Conservation (phyloP, 2,797 vertebrate genomes). For the Erithacus rubecula region DNA sequence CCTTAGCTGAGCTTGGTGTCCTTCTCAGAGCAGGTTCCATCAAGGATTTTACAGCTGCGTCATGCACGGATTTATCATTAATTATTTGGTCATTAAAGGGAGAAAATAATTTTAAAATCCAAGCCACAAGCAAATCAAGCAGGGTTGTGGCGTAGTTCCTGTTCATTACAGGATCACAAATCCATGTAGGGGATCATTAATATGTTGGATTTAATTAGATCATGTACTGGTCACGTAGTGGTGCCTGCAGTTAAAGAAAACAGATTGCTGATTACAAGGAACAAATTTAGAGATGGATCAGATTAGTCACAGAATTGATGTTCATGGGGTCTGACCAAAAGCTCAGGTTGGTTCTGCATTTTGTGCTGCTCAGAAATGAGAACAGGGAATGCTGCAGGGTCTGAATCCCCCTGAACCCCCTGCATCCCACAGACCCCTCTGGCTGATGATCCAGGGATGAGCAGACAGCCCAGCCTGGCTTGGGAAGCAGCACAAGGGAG, state of each 20-base stretch:
- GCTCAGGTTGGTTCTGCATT: background rate
- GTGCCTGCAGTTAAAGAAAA: background rate
- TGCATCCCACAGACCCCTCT: background rate
- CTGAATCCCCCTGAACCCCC: background rate
- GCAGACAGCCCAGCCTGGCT: background rate
- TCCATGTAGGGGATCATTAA: background rate
- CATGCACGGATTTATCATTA: background rate
- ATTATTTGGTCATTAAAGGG: background rate
- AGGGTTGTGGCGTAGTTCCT: background rate
- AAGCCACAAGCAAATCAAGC: background rate
- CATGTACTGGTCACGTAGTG: background rate
- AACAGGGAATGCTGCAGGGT: background rate
- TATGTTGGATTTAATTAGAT: slow-evolving; percentile 20
- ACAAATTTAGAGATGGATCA: background rate
- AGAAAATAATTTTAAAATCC: background rate
- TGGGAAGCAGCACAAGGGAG: background rate
- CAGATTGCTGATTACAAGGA: background rate
- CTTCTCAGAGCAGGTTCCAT: background rate
- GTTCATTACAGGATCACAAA: background rate
- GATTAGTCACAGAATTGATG: background rate
- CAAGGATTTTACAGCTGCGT: background rate
- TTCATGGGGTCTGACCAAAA: background rate
- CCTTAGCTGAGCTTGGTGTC: background rate
- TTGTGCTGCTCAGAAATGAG: background rate
- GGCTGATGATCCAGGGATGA: rapidly evolving